Conservation (phyloP, 2,113 vertebrate genomes). For the Nipponia nippon region DNA sequence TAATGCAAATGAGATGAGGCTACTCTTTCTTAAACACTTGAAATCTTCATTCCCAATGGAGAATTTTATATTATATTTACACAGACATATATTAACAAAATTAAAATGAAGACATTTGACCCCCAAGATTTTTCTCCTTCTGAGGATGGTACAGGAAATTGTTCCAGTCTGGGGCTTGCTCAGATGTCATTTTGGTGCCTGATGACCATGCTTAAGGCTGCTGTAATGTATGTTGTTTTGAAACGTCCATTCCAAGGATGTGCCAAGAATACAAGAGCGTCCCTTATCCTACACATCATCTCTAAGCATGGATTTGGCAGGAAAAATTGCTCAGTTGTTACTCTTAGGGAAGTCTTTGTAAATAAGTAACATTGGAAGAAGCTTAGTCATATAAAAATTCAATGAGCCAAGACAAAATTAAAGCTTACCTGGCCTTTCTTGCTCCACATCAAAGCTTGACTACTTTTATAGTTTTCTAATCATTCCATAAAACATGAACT, state of each 20-base stretch:
- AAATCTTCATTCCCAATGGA: neutral
- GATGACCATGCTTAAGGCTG: neutral
- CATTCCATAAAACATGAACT: neutral
- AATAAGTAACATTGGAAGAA: neutral
- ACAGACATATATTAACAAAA: neutral
- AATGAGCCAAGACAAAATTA: neutral
- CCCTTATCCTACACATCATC: neutral
- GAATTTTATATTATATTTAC: neutral
- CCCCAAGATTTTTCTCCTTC: neutral
- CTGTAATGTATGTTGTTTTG: neutral
- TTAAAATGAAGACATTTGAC: neutral
- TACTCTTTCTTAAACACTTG: neutral
- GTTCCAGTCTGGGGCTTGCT: neutral
- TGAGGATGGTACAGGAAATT: neutral
- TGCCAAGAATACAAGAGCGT: neutral
- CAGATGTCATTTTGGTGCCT: neutral
- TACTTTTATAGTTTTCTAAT: neutral
- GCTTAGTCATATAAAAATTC: neutral
- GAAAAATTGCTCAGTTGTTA: neutral
- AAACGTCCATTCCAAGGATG: neutral
- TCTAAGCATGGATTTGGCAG: neutral
- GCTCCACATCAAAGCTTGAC: neutral
- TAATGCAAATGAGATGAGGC: neutral
- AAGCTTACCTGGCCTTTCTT: neutral
- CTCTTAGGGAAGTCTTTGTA: neutral